Evolutionary conservation across 2,888 invertebrate genomes (phyloP), one percentile per base, ranked within the genome.

Genomic region (Marasmarcha lunaedactyla): DNA sequence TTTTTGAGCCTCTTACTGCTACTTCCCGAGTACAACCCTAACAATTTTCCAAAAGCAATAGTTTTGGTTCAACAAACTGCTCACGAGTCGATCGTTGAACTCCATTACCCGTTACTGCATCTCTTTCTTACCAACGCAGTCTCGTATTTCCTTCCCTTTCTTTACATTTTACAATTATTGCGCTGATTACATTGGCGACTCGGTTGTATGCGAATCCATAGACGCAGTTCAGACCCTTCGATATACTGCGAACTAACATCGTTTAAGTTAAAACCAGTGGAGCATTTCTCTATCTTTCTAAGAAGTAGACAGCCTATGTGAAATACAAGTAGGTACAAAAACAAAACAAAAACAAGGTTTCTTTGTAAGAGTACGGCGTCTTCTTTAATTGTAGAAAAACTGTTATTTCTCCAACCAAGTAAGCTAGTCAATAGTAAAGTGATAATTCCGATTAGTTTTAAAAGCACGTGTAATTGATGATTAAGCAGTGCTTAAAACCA

Each of bases 21-120:
- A n/a, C n/a, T n/a, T n/a, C n/a, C n/a, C n/a, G n/a, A n/a, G n/a
- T 20, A 40, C 67, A 76, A 45, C 79, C 81, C 81, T 79, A 64
- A 55, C 59, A 57, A 64, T 77, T 78, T 76, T 72, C 74, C 71
- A 68, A 76, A n/a, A 76, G 81, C 71, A 70, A 69, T 72, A 73
- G 73, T 73, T 77, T 68, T 69, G 72, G 79, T 78, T 81, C 81
- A 81, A 81, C 78, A 79, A 81, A 78, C 81, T 77, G 76, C 77
- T 74, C 74, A 55, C 59, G 73, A 77, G 71, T 65, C 74, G 81
- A 76, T 66, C 81, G 67, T 81, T 81, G 81, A 81, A 81, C 79
- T 74, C 63, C 57, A 69, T 70, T 67, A 69, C 71, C 71, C 60
- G 63, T 66, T 63, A 59, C 38, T 46, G 50, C 48, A 44, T 79